Conservation (phyloP, 2,797 vertebrate genomes). For the Gobio occitaniae region DNA sequence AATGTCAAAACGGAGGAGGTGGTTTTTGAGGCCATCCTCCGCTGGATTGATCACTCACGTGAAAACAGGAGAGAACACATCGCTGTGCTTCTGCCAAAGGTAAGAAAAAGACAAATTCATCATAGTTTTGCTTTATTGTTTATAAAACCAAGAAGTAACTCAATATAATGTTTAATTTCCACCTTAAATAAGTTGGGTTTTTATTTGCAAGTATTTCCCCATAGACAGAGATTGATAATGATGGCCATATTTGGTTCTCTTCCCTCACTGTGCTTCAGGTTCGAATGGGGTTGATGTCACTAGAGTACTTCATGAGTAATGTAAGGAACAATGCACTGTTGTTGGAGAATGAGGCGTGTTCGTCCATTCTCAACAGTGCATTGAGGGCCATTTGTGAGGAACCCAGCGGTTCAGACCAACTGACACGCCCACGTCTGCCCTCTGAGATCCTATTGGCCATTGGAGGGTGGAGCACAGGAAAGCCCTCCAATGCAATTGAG, state of each 20-base stretch:
- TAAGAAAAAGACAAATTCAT: not conserved
- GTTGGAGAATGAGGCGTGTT: slow-evolving; percentile 41
- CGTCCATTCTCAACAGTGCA: slow-evolving; percentile 65
- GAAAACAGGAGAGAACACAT: too few species aligned
- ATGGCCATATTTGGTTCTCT: not conserved
- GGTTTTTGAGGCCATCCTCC: slow-evolving; percentile 53
- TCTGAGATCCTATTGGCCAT: slow-evolving; percentile 79
- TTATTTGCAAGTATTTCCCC: too few species aligned
- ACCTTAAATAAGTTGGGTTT: too few species aligned
- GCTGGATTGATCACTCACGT: slow-evolving; percentile 53
- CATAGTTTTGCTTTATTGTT: not conserved
- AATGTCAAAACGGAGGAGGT: too few species aligned
- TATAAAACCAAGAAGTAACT: too few species aligned
- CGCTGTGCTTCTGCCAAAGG: too few species aligned
- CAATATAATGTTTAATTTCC: too few species aligned
- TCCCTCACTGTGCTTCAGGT: slow-evolving; percentile 57
- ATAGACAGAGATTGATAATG: slow-evolving; percentile 12
- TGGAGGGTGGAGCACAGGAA: slow-evolving; percentile 80
- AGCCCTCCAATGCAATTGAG: slow-evolving; percentile 71
- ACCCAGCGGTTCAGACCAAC: not conserved
- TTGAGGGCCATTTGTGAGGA: slow-evolving; percentile 64
- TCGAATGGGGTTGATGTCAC: slow-evolving; percentile 57
- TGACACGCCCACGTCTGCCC: slow-evolving; percentile 77
- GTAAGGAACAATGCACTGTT: slow-evolving; percentile 59
- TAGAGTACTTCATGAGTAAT: slow-evolving; percentile 43